A percentile compares a stretch with the other conserved stretches of the same genome.
Conservation (phyloP, 2,113 vertebrate species). For the Oceanodroma tethys region DNA sequence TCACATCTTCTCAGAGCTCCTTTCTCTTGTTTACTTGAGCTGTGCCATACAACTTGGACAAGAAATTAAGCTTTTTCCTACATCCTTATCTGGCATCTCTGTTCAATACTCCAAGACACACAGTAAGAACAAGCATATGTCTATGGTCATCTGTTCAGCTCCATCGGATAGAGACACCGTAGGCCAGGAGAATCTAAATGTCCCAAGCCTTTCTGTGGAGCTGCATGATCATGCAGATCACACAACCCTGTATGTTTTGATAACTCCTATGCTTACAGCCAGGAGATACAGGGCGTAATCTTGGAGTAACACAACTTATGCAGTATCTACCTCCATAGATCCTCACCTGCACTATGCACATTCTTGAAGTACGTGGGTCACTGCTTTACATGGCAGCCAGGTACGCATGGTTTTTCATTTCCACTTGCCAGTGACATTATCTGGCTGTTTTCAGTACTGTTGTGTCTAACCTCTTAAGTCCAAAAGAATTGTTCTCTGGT, state of each 20-base stretch:
- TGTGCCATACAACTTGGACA: neutral
- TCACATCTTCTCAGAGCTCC: neutral
- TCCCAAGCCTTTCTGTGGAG: neutral
- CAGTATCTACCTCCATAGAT: neutral
- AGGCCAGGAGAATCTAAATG: neutral
- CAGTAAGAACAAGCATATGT: neutral
- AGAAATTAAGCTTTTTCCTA: neutral
- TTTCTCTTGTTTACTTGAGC: neutral
- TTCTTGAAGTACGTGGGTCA: neutral
- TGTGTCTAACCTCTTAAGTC: neutral
- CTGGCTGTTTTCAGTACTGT: neutral
- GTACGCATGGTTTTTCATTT: neutral
- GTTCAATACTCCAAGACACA: neutral
- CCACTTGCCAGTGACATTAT: neutral
- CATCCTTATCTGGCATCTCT: neutral
- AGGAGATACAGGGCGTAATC: neutral
- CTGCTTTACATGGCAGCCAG: neutral
- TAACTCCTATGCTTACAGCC: neutral
- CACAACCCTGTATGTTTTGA: neutral
- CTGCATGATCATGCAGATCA: neutral
- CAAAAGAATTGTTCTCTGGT: neutral
- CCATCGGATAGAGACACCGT: rapidly evolving
- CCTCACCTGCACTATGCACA: neutral
- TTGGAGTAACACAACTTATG: neutral
- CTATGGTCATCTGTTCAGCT: neutral